A percentile compares a stretch with the other conserved stretches of the same genome.
Evolutionary conservation across 2,888 invertebrate species (phyloP).

Genomic region (Drosophila subquinaria): DNA sequence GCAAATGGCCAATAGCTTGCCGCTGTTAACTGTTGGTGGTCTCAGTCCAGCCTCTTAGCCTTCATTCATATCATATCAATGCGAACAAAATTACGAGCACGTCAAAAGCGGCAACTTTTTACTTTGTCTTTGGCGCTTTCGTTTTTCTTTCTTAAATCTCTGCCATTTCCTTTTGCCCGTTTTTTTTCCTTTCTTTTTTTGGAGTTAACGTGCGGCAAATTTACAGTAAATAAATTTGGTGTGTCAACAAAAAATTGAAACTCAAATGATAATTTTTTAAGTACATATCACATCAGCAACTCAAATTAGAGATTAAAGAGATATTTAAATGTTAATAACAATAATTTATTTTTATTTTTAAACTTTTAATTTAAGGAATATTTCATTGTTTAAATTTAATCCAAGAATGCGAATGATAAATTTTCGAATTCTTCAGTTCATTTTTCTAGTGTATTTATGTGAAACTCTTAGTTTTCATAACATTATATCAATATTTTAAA

Average conservation of each 20-base stretch:
- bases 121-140: constrained; percentile 30
- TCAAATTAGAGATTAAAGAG: neutral
- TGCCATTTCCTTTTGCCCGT: constrained; percentile 47
- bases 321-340: neutral
- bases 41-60: constrained; percentile 17
- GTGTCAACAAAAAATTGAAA: constrained; percentile 31
- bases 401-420: neutral
- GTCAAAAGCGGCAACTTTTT: constrained; percentile 52
- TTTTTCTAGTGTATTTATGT: neutral
- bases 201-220: constrained; percentile 54
- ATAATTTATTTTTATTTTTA: no score
- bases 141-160: constrained; percentile 35
- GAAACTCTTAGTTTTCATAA: neutral
- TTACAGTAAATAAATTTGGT: constrained; percentile 36
- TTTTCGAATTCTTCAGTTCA: neutral
- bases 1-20: constrained; percentile 37
- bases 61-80: constrained; percentile 51
- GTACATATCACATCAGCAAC: neutral
- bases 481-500: neutral
- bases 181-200: constrained; percentile 25
- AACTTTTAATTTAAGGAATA: neutral
- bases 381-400: neutral
- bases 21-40: constrained; percentile 26
- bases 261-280: neutral
- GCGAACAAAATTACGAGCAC: constrained; percentile 41